Evolutionary conservation across 2,888 invertebrate species (phyloP).

Genomic region (Andrena dorsata): DNA sequence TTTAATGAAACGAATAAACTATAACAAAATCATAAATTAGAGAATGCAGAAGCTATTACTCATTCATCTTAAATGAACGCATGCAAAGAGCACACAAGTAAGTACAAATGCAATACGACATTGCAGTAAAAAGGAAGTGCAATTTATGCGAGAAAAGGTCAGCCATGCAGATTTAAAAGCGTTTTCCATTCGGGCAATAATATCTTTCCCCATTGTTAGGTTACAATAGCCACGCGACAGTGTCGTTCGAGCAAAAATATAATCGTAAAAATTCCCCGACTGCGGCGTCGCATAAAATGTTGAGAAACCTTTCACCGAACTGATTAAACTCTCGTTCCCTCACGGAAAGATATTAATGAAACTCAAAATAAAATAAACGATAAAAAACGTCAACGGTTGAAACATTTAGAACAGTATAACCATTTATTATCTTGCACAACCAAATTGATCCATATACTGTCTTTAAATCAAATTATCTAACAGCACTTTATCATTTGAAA

Average conservation of each 20-base stretch:
- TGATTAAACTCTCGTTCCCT: slow-evolving; percentile 1
- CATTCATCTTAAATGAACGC: not conserved
- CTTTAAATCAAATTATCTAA: too few relatives aligned
- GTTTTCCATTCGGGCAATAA: slow-evolving; percentile 9
- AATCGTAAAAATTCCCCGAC: not conserved
- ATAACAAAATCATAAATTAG: not conserved
- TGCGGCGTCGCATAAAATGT: not conserved
- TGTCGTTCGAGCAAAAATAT: slow-evolving; percentile 10
- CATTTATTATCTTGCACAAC: not conserved
- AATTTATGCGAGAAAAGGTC: not conserved
- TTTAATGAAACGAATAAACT: not conserved
- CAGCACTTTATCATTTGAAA: too few relatives aligned
- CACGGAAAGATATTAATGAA: not conserved
- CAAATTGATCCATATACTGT: too few relatives aligned
- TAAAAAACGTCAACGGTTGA: not conserved
- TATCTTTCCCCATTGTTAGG: not conserved
- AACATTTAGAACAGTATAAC: not conserved
- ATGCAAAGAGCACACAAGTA: not conserved
- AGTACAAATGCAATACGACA: not conserved
- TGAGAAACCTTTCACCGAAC: not conserved
- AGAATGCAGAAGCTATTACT: not conserved
- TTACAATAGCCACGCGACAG: not conserved
- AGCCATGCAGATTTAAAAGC: not conserved
- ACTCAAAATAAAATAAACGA: not conserved
- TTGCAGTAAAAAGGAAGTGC: not conserved